Conservation (phyloP, 2,113 vertebrate genomes). For the Brachionichthys hirsutus region DNA sequence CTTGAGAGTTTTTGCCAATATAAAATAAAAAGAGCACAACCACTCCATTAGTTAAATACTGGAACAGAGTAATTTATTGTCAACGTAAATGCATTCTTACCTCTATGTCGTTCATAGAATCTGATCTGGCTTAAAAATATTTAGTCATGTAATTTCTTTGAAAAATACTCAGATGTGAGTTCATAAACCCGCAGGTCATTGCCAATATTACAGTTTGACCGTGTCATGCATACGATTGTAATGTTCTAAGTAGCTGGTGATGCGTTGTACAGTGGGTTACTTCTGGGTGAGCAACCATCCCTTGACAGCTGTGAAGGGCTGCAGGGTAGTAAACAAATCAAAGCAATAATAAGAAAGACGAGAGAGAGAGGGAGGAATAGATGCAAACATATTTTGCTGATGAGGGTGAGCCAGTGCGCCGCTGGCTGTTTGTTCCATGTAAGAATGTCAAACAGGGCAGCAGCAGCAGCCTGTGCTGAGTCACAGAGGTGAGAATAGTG, state of each 20-base stretch:
- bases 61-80: no score
- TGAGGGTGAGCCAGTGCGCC: slow-evolving; percentile 40
- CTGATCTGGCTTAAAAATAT: no score
- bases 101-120: no score
- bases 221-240: background rate
- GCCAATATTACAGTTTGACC: slow-evolving; percentile 3
- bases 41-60: no score
- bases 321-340: slow-evolving; percentile 33
- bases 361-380: slow-evolving; percentile 17
- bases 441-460: slow-evolving; percentile 54
- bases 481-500: slow-evolving; percentile 59
- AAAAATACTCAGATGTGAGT: no score
- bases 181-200: background rate
- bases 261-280: background rate
- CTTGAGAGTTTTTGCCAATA: no score
- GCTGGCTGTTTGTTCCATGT: slow-evolving; percentile 49
- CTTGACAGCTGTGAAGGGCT: slow-evolving; percentile 15
- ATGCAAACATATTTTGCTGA: slow-evolving; percentile 39
- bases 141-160: no score
- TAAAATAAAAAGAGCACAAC: no score
- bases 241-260: background rate
- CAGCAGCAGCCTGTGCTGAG: slow-evolving; percentile 40
- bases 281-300: slow-evolving; percentile 15
- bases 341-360: slow-evolving; percentile 39
- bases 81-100: no score